Percentiles rank a stretch among this genome's conserved stretches.
phyloP scores from a whole-genome alignment of 2,113 vertebrate species.

The Chaenogobius annularis region DNA sequence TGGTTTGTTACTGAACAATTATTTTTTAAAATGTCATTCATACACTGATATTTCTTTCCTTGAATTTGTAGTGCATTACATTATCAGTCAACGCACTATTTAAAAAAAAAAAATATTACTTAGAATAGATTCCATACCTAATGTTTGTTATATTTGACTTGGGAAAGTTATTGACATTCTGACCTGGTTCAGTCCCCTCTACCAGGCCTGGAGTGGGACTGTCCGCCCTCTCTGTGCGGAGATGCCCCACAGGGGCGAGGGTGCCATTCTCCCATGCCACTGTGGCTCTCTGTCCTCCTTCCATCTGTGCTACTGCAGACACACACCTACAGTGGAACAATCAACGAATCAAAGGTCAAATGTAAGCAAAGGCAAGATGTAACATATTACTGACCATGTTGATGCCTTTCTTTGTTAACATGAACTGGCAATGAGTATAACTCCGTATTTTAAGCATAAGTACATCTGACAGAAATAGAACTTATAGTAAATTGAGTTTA shows the following conservation, averaged over 20 bases:
- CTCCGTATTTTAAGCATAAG: background rate
- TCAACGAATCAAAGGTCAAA: conserved; percentile 1
- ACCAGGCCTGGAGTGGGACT: conserved; percentile 91
- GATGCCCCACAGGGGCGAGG: conserved; percentile 76
- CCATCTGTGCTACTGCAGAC: conserved; percentile 74
- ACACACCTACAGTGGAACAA: conserved; percentile 39
- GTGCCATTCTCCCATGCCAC: conserved; percentile 78
- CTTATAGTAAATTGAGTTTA: background rate
- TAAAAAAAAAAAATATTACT: too few species aligned
- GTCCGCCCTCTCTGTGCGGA: conserved; percentile 82
- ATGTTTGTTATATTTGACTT: background rate
- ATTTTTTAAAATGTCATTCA: background rate
- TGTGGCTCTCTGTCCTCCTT: conserved; percentile 78
- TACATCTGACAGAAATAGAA: background rate
- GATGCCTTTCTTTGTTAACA: background rate
- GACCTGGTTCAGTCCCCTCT: conserved; percentile 94
- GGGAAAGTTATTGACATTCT: conserved; percentile 2
- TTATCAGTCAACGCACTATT: too few species aligned
- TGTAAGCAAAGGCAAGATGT: background rate
- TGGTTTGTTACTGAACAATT: background rate
- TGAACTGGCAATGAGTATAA: background rate
- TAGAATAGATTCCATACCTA: too few species aligned
- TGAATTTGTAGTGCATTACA: too few species aligned
- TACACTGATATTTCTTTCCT: background rate
- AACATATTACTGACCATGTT: background rate